These are phyloP conservation scores for Bambusicola thoracicus DNA, from an alignment of 2,113 vertebrate genomes.

Conservation along the genomic window DNA sequence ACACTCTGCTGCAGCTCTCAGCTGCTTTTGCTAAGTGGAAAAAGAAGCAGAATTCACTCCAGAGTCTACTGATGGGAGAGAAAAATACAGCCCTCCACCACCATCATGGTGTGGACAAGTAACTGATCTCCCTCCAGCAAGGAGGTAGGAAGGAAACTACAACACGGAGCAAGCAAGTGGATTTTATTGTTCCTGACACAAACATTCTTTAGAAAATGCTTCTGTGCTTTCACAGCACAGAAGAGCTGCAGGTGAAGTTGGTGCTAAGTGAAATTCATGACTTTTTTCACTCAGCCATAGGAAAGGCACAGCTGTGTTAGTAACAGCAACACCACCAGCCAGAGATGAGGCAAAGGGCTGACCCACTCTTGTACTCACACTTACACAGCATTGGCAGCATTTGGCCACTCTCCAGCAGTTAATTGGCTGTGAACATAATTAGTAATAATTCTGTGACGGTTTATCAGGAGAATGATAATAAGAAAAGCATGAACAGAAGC, in stretches of 20 bases:
- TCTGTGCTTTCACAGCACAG: not conserved
- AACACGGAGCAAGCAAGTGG: not conserved
- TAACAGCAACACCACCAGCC: not conserved
- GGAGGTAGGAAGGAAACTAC: not conserved
- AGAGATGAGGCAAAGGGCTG: not conserved
- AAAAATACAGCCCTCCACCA: not conserved
- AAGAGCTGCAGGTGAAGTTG: not conserved
- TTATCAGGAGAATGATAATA: not conserved
- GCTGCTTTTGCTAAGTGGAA: not conserved
- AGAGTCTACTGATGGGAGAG: not conserved
- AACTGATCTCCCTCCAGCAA: not conserved
- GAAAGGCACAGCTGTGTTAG: not conserved
- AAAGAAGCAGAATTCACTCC: not conserved
- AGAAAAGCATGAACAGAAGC: not conserved
- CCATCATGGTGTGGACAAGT: not conserved
- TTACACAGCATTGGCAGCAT: accelerated
- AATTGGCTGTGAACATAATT: not conserved
- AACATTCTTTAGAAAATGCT: not conserved
- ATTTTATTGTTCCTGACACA: not conserved
- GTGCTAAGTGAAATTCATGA: not conserved
- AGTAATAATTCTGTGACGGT: not conserved
- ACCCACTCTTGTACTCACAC: not conserved
- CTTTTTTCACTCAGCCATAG: not conserved
- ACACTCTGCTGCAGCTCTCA: not conserved
- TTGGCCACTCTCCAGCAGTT: not conserved